Percentiles rank a stretch among this genome's conserved stretches.
Conservation (phyloP, 2,888 invertebrate genomes). For the Allacma fusca region DNA sequence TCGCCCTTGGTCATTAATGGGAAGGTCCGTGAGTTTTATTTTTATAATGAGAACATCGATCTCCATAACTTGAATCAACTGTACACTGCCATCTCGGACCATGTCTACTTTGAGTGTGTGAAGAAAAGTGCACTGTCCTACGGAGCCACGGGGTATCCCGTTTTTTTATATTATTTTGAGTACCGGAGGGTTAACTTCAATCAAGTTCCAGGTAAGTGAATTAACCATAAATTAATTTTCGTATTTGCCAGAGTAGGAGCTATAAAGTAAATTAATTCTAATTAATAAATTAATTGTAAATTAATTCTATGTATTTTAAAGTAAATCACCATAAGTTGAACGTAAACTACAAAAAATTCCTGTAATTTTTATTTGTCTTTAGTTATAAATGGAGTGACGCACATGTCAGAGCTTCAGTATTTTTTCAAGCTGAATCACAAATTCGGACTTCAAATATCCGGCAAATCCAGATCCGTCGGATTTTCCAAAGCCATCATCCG, state of each 20-base stretch:
- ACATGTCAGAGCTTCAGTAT: conserved; percentile 25
- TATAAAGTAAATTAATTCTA: neutral
- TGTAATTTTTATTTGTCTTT: neutral
- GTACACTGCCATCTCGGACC: conserved; percentile 51
- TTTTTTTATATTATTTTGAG: conserved; percentile 53
- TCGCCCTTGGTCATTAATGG: neutral
- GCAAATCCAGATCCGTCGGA: conserved; percentile 2
- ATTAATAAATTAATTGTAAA: too few relatives aligned
- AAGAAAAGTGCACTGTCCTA: conserved; percentile 48
- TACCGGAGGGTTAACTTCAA: conserved; percentile 44
- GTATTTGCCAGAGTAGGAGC: neutral
- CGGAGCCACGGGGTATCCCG: conserved; percentile 47
- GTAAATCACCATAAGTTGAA: neutral
- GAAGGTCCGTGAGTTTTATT: conserved; percentile 52
- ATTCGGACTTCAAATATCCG: neutral
- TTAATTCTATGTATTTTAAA: neutral
- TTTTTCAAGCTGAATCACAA: conserved; percentile 21
- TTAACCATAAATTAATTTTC: too few relatives aligned
- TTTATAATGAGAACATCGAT: conserved; percentile 44
- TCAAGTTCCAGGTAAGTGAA: conserved; percentile 4
- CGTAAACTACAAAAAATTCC: neutral
- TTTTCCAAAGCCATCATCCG: conserved; percentile 2
- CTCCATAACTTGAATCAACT: conserved; percentile 51
- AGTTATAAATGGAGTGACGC: neutral
- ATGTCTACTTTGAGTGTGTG: conserved; percentile 52